phyloP scores from a whole-genome alignment of 1,140 invertebrate species.

The Drosophila sproati region DNA sequence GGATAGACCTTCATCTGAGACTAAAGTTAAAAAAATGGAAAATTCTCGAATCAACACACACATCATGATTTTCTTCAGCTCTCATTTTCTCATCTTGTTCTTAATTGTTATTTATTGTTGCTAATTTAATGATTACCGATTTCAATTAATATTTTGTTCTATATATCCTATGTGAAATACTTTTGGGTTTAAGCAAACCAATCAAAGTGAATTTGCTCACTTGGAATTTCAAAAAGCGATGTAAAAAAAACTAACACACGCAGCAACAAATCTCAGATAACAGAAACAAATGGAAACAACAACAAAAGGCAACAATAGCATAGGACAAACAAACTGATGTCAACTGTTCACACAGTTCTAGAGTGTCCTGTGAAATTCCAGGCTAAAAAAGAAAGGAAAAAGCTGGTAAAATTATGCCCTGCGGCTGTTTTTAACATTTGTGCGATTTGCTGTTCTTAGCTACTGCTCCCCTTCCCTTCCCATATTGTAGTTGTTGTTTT shows the following conservation, averaged over 20 bases:
- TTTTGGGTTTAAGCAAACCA: too few species aligned
- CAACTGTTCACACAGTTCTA: conserved; percentile 36
- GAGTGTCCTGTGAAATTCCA: neutral
- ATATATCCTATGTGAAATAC: conserved; percentile 8
- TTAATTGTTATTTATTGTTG: too few species aligned
- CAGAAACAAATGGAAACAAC: conserved; percentile 17
- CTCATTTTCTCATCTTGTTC: too few species aligned
- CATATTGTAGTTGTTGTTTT: conserved; percentile 1
- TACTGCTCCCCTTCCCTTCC: conserved; percentile 3
- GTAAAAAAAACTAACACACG: neutral
- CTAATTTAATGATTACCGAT: too few species aligned
- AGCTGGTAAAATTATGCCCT: conserved; percentile 50
- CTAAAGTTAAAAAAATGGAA: too few species aligned
- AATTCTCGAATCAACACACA: too few species aligned
- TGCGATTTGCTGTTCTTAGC: conserved; percentile 35
- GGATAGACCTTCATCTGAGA: neutral
- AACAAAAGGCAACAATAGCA: conserved; percentile 26
- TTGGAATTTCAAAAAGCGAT: conserved; percentile 35
- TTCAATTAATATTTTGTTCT: neutral
- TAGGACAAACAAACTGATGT: conserved; percentile 35
- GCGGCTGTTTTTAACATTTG: conserved; percentile 53
- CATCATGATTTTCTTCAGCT: too few species aligned
- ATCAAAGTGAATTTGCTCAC: conserved; percentile 25
- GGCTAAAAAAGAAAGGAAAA: conserved; percentile 26
- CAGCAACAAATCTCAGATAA: conserved; percentile 29